Percentiles rank a stretch among this genome's conserved stretches.
Evolutionary conservation across 2,888 invertebrate genomes (phyloP).

Genomic region (Leucophora obtusa): DNA sequence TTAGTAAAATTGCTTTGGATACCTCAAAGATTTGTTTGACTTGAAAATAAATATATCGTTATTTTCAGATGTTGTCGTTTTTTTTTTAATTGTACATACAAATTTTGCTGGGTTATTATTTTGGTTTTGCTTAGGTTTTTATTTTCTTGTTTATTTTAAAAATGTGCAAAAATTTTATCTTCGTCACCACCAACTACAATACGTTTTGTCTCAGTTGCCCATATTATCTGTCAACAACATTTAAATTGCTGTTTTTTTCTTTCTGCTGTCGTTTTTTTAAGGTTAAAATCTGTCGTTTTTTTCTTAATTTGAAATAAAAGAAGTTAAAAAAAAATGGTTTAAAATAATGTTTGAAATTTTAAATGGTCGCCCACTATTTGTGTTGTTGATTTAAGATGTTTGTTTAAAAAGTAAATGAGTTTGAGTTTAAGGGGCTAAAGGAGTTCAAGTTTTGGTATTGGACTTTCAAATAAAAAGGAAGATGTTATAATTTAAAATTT

Average conservation of each 20-base stretch:
- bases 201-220: slow-evolving; percentile 55
- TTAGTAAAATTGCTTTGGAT: too few relatives aligned
- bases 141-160: slow-evolving; percentile 37
- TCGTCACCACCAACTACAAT: slow-evolving; percentile 54
- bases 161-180: slow-evolving; percentile 62
- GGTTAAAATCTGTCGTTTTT: slow-evolving; percentile 29
- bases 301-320: slow-evolving; percentile 33
- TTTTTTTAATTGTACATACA: not conserved
- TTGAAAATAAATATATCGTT: too few relatives aligned
- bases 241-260: slow-evolving; percentile 59
- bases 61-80: too few relatives aligned
- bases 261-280: slow-evolving; percentile 35
- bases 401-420: not conserved
- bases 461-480: not conserved
- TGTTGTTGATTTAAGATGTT: slow-evolving; percentile 30
- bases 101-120: slow-evolving; percentile 58
- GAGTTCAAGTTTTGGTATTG: not conserved
- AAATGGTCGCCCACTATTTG: slow-evolving; percentile 66
- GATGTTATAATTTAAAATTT: slow-evolving; percentile 20
- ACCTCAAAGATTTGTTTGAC: too few relatives aligned
- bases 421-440: not conserved
- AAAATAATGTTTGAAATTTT: slow-evolving; percentile 53
- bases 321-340: slow-evolving; percentile 7
- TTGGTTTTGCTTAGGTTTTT: slow-evolving; percentile 6
- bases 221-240: slow-evolving; percentile 69